A percentile compares a stretch with the other conserved stretches of the same genome.
phyloP scores from a whole-genome alignment of 2,888 invertebrate species.

The Diarsia brunnea region DNA sequence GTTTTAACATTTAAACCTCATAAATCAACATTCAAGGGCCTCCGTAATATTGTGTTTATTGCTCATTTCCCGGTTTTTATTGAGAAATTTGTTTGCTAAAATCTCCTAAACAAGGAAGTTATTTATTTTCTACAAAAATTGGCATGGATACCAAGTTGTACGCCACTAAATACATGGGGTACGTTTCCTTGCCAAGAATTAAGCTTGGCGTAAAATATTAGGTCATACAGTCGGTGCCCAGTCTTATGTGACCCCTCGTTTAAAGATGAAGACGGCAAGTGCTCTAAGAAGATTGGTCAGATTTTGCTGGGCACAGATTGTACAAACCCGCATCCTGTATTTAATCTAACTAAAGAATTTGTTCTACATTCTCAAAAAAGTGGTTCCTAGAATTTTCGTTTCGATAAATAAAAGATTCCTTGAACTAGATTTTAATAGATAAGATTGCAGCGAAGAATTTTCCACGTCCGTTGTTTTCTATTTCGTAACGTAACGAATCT shows the following conservation, averaged over 20 bases:
- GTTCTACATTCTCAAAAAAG: conserved; percentile 3
- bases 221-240: not conserved
- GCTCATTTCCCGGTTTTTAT: conserved; percentile 14
- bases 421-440: conserved; percentile 25
- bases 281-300: no score
- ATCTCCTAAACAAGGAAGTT: conserved; percentile 7
- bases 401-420: not conserved
- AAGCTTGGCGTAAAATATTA: conserved; percentile 16
- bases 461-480: not conserved
- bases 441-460: not conserved
- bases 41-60: not conserved
- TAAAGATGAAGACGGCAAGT: no score
- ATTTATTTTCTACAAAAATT: conserved; percentile 21
- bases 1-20: not conserved
- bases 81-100: not conserved
- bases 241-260: no score
- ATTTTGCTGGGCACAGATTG: no score
- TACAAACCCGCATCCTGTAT: not conserved
- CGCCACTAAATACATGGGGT: conserved; percentile 8
- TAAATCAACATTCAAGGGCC: conserved; percentile 30
- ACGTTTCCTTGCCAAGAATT: conserved; percentile 30
- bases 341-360: not conserved
- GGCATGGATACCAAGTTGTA: conserved; percentile 16
- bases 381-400: not conserved
- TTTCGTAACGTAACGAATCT: conserved; percentile 3